Conservation (phyloP, 1,140 invertebrate species). For the Arion vulgaris region DNA sequence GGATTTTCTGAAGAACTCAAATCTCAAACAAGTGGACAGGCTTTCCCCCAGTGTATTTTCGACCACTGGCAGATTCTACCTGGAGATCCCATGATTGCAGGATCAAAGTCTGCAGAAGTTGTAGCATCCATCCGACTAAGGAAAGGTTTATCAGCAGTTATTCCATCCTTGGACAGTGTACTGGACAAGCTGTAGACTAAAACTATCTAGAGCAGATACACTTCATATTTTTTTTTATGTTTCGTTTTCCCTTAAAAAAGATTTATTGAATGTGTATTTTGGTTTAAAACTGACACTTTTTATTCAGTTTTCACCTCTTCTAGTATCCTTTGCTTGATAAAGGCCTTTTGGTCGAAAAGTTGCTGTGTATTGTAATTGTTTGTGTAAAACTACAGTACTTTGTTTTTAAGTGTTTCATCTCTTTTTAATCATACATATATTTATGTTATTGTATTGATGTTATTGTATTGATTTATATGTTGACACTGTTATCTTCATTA, state of each 20-base stretch:
- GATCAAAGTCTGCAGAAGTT: conserved; percentile 85
- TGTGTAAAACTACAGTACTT: too few species aligned
- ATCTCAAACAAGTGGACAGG: conserved; percentile 98
- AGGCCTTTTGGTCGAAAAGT: too few species aligned
- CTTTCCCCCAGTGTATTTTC: conserved; percentile 99
- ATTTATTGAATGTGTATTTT: background rate
- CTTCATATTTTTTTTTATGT: background rate
- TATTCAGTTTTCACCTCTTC: too few species aligned
- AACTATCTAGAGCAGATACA: background rate
- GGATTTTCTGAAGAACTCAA: conserved; percentile 97
- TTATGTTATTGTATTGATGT: too few species aligned
- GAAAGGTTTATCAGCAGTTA: conserved; percentile 95
- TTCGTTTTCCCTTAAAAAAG: background rate
- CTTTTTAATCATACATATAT: too few species aligned
- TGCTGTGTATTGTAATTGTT: too few species aligned
- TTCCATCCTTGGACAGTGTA: conserved; percentile 64
- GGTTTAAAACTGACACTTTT: background rate
- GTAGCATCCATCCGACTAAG: conserved; percentile 96
- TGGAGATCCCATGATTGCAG: conserved; percentile 90
- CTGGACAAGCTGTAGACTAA: conserved; percentile 65
- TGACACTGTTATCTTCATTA: too few species aligned
- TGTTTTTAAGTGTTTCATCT: too few species aligned
- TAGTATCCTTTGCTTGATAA: too few species aligned
- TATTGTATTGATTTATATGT: too few species aligned
- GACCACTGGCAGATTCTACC: conserved; percentile 99